Conservation (phyloP, 2,797 vertebrate genomes). For the Coccyzus lansbergi region DNA sequence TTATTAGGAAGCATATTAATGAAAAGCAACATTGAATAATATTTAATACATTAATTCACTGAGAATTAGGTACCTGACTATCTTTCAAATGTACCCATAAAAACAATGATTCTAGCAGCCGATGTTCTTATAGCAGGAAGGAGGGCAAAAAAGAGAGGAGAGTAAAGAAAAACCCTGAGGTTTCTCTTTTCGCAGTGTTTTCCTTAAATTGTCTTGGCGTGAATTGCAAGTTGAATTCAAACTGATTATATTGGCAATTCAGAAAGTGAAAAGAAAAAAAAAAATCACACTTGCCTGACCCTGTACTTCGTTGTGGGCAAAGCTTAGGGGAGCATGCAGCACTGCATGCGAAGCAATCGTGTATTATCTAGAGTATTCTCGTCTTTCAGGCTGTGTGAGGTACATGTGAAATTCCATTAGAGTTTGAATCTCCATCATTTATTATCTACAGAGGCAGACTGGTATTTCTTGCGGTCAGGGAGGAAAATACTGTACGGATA, state of each 20-base stretch:
- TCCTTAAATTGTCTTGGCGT: neutral
- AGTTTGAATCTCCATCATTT: constrained; percentile 40
- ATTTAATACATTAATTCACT: neutral
- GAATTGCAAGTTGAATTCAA: neutral
- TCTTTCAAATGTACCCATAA: neutral
- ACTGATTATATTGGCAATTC: neutral
- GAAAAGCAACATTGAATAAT: neutral
- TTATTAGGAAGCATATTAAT: neutral
- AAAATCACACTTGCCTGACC: neutral
- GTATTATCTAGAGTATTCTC: neutral
- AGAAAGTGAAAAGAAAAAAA: neutral
- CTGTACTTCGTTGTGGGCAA: neutral
- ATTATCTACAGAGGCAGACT: constrained; percentile 35
- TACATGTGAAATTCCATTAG: constrained; percentile 45
- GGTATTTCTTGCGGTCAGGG: constrained; percentile 14
- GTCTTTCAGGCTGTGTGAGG: constrained; percentile 4
- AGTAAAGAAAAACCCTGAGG: neutral
- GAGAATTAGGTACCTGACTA: neutral
- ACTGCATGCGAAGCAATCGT: neutral
- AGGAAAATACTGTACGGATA: constrained; percentile 37
- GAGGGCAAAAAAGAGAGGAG: neutral
- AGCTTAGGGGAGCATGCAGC: neutral
- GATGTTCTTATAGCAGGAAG: neutral
- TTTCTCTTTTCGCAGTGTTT: neutral
- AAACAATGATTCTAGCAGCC: neutral